Evolutionary conservation across 2,888 invertebrate species (phyloP).

Genomic region (Eupeodes latifasciatus): DNA sequence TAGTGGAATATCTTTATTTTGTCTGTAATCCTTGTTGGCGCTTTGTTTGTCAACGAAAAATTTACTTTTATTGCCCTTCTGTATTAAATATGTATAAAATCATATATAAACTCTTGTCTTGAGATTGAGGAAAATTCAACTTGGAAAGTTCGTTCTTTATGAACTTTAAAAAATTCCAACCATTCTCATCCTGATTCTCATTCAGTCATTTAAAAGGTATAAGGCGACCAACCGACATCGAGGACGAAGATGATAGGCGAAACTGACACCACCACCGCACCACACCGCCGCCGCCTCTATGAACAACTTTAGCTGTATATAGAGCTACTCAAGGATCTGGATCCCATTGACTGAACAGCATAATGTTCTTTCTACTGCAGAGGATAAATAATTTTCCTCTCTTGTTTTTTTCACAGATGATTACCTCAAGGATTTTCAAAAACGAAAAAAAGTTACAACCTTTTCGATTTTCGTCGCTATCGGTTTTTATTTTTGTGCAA

Average conservation of each 20-base stretch:
- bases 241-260: background rate
- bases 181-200: background rate
- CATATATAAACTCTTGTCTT: background rate
- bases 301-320: conserved; percentile 5
- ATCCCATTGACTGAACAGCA: conserved; percentile 39
- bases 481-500: background rate
- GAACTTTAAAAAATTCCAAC: conserved; percentile 18
- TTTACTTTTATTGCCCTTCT: conserved; percentile 34
- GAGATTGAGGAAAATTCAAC: background rate
- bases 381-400: conserved; percentile 47
- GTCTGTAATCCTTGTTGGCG: conserved; percentile 22
- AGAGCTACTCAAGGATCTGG: background rate
- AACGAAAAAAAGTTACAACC: conserved; percentile 47
- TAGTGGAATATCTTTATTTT: conserved; percentile 3
- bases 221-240: background rate
- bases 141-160: conserved; percentile 14
- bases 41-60: conserved; percentile 35
- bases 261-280: conserved; percentile 7
- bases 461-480: conserved; percentile 38
- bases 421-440: conserved; percentile 67
- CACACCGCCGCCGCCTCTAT: conserved; percentile 2
- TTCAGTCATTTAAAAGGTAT: background rate
- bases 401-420: conserved; percentile 69
- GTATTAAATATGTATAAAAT: conserved; percentile 5
- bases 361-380: conserved; percentile 9